These are phyloP conservation scores for Cactoblastis cactorum DNA, from an alignment of 2,888 invertebrate species.

Conservation along the genomic window DNA sequence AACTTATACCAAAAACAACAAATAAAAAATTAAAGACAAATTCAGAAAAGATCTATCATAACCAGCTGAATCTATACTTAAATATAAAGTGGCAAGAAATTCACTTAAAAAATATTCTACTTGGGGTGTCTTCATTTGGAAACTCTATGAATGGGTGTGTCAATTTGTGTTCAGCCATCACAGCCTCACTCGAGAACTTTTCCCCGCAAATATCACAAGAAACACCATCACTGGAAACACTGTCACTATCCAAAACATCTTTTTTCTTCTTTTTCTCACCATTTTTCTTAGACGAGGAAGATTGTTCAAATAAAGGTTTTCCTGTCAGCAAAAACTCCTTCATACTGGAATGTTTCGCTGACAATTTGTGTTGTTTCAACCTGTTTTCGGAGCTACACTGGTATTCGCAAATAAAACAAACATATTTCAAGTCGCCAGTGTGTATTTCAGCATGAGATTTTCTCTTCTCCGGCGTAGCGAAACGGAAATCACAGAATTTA, in stretches of 20 bases:
- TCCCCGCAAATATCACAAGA: slow-evolving; percentile 70
- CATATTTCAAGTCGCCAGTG: slow-evolving; percentile 70
- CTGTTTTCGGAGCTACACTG: slow-evolving; percentile 67
- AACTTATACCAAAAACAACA: background rate
- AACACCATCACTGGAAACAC: slow-evolving; percentile 24
- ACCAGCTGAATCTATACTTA: background rate
- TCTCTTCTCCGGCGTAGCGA: slow-evolving; percentile 61
- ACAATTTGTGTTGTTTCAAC: slow-evolving; percentile 58
- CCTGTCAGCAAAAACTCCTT: slow-evolving; percentile 60
- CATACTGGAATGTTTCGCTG: slow-evolving; percentile 63
- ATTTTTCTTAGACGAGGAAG: slow-evolving; percentile 39
- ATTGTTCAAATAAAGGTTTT: slow-evolving; percentile 43
- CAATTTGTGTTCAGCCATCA: slow-evolving; percentile 66
- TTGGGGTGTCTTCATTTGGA: slow-evolving; percentile 68
- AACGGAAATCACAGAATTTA: slow-evolving; percentile 69
- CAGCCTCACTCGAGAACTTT: slow-evolving; percentile 48
- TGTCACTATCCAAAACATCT: slow-evolving; percentile 26
- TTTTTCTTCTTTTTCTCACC: slow-evolving; percentile 37
- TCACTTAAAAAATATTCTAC: slow-evolving; percentile 74
- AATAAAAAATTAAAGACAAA: background rate
- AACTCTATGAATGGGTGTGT: slow-evolving; percentile 74
- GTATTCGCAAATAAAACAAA: slow-evolving; percentile 72
- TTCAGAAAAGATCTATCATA: background rate
- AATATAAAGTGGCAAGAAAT: slow-evolving; percentile 32
- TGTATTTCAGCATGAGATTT: slow-evolving; percentile 63